Percentiles rank a stretch among this genome's conserved stretches.
phyloP scores from a whole-genome alignment of 2,113 vertebrate genomes.

The Misgurnus anguillicaudatus region DNA sequence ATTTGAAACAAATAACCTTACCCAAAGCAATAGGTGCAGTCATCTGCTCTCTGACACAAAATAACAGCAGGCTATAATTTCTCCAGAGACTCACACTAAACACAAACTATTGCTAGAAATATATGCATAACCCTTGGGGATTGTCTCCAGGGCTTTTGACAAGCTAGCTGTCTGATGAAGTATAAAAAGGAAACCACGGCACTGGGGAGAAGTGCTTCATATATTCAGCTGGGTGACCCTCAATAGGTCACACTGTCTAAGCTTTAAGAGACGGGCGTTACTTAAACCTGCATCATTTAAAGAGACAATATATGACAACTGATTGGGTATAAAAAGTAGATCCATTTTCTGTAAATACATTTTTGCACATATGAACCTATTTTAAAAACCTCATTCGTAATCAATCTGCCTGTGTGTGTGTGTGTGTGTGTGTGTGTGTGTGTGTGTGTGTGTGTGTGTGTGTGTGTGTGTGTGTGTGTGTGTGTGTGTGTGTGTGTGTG shows the following conservation, averaged over 20 bases:
- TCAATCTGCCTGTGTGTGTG: no score
- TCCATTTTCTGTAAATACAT: not conserved
- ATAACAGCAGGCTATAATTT: slow-evolving; percentile 23
- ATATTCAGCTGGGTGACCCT: slow-evolving; percentile 14
- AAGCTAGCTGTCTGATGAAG: slow-evolving; percentile 1
- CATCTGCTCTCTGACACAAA: slow-evolving; percentile 7
- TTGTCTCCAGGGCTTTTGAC: not conserved
- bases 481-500: not conserved
- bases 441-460: not conserved
- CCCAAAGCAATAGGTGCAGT: not conserved
- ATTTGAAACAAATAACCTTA: not conserved
- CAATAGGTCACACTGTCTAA: not conserved
- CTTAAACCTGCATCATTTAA: not conserved
- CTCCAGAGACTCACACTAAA: slow-evolving; percentile 26
- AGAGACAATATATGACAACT: not conserved
- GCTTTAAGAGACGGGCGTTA: not conserved
- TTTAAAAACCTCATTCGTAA: not conserved
- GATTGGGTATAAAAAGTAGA: not conserved
- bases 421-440: not conserved
- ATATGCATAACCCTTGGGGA: slow-evolving; percentile 27
- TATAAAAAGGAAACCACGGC: not conserved
- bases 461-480: not conserved
- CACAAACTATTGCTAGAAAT: slow-evolving; percentile 18
- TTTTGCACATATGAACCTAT: not conserved
- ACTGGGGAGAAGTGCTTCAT: not conserved